These are phyloP conservation scores for Hippopotamus amphibius DNA, from an alignment of 2,113 vertebrate species.

Conservation along the genomic window DNA sequence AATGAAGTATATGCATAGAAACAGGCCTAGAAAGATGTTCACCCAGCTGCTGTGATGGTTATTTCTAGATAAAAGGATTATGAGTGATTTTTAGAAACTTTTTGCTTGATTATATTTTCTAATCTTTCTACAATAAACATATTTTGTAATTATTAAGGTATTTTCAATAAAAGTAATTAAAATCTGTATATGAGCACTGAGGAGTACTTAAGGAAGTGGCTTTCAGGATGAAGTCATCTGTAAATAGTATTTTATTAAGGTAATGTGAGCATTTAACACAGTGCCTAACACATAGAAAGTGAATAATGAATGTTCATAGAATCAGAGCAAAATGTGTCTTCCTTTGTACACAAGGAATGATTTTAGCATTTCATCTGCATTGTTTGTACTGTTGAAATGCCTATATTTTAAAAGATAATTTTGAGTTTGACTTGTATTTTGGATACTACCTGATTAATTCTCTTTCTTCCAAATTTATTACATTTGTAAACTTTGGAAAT, in stretches of 20 bases:
- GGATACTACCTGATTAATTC: background rate
- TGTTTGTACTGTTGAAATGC: conserved; percentile 28
- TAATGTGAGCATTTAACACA: background rate
- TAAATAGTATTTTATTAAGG: conserved; percentile 29
- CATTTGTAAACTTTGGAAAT: background rate
- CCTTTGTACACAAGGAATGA: background rate
- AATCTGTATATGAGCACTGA: background rate
- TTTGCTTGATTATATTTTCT: background rate
- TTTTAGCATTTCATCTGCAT: background rate
- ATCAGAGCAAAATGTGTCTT: background rate
- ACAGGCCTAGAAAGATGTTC: background rate
- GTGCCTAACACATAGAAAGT: background rate
- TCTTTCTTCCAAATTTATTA: conserved; percentile 7
- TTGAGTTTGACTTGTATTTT: conserved; percentile 24
- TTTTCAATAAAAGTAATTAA: conserved; percentile 38
- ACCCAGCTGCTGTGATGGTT: background rate
- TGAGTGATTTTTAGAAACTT: conserved; percentile 10
- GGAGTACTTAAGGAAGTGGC: background rate
- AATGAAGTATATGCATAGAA: conserved; percentile 15
- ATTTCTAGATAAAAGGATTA: background rate
- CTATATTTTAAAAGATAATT: background rate
- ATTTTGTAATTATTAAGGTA: conserved; percentile 29
- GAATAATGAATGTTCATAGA: background rate
- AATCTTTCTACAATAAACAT: background rate
- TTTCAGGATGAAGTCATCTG: conserved; percentile 2